A percentile compares a stretch with the other conserved stretches of the same genome.
phyloP scores from a whole-genome alignment of 2,797 vertebrate species.

The Coccyzus lansbergi region DNA sequence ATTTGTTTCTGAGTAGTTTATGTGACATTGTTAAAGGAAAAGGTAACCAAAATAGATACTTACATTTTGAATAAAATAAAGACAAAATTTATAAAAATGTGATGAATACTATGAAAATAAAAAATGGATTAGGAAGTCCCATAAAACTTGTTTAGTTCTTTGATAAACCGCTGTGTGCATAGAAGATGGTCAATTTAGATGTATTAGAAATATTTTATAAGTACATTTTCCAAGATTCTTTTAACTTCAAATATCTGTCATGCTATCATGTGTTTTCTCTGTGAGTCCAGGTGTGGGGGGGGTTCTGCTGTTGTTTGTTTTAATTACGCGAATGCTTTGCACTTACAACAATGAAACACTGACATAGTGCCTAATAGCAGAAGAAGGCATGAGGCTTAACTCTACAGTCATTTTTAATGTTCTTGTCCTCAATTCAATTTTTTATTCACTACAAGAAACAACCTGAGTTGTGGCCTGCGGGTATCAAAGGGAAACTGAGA shows the following conservation, averaged over 20 bases:
- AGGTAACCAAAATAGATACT: background rate
- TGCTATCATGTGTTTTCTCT: background rate
- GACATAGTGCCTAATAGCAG: background rate
- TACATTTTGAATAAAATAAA: background rate
- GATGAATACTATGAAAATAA: background rate
- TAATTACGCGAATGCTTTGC: background rate
- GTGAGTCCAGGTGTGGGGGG: background rate
- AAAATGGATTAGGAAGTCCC: background rate
- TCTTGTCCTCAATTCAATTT: background rate
- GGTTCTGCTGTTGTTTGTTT: background rate
- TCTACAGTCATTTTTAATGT: background rate
- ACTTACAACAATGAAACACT: background rate
- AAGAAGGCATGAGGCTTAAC: background rate
- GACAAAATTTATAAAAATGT: background rate
- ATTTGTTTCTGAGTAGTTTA: background rate
- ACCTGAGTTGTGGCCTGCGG: background rate
- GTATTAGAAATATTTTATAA: too few relatives aligned
- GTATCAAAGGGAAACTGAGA: background rate
- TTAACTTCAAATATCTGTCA: conserved; percentile 6
- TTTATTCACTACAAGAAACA: background rate
- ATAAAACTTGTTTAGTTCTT: background rate
- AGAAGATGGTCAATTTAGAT: background rate
- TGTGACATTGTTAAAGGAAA: background rate
- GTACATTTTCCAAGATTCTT: background rate
- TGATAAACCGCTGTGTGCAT: background rate